These are phyloP conservation scores for Crenuchus spilurus DNA, from an alignment of 2,797 vertebrate species.

Conservation along the genomic window DNA sequence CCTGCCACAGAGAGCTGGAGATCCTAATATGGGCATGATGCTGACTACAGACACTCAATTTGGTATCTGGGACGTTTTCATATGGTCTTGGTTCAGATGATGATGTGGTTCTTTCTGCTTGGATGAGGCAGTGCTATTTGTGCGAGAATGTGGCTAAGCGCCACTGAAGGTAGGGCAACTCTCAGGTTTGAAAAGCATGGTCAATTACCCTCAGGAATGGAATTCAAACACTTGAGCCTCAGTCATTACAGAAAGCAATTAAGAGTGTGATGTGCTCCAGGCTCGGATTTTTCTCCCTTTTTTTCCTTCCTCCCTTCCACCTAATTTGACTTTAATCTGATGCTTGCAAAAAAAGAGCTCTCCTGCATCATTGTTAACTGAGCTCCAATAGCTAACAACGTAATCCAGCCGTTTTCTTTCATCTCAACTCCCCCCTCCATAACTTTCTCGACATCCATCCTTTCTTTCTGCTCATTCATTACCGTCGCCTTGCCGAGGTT, in stretches of 20 bases:
- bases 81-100: constrained; percentile 3
- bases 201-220: constrained; percentile 75
- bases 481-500: constrained; percentile 34
- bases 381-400: constrained; percentile 14
- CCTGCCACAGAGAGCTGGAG: too few relatives aligned
- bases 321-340: constrained; percentile 69
- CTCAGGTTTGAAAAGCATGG: constrained; percentile 58
- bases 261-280: constrained; percentile 68
- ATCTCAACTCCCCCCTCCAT: neutral
- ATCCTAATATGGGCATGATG: too few relatives aligned
- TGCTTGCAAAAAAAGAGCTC: constrained; percentile 40
- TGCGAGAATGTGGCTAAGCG: constrained; percentile 23
- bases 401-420: constrained; percentile 36
- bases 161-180: constrained; percentile 42
- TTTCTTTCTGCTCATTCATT: constrained; percentile 42
- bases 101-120: constrained; percentile 29
- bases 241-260: constrained; percentile 74
- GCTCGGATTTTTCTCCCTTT: constrained; percentile 62
- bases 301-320: constrained; percentile 59
- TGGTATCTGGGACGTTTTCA: too few relatives aligned
- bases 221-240: constrained; percentile 70
- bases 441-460: constrained; percentile 19
- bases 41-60: too few relatives aligned
- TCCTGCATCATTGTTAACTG: constrained; percentile 35
- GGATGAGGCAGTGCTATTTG: neutral